phyloP scores from a whole-genome alignment of 2,888 invertebrate genomes.

The Myopa testacea region DNA sequence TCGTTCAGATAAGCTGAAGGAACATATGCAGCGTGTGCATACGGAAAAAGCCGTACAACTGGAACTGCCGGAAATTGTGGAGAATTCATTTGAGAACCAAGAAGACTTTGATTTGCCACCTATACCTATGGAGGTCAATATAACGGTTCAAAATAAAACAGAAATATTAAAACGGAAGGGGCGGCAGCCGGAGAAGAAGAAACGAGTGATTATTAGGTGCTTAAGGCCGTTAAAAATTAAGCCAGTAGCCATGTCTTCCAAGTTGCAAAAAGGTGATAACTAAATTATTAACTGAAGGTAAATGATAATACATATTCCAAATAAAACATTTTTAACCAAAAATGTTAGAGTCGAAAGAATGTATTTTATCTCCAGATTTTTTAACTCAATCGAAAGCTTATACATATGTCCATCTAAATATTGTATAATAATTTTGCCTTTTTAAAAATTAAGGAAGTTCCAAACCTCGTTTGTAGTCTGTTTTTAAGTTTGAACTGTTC shows the following conservation, averaged over 20 bases:
- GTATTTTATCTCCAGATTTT: too few species aligned
- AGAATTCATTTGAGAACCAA: constrained; percentile 61
- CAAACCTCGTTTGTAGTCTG: too few species aligned
- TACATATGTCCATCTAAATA: too few species aligned
- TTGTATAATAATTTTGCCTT: too few species aligned
- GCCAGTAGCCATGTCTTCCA: not conserved
- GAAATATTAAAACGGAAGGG: constrained; percentile 27
- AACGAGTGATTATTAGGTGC: constrained; percentile 19
- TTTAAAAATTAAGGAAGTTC: too few species aligned
- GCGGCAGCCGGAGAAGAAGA: constrained; percentile 32
- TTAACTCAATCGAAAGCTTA: too few species aligned
- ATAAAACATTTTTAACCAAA: too few species aligned
- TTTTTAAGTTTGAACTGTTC: too few species aligned
- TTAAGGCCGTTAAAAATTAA: constrained; percentile 25
- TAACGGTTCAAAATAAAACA: not conserved
- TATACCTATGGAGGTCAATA: constrained; percentile 27
- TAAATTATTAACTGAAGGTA: too few species aligned
- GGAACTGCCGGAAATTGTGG: constrained; percentile 62
- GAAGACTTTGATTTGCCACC: constrained; percentile 60
- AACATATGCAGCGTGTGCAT: constrained; percentile 68
- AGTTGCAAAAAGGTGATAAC: too few species aligned
- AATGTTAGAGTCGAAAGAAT: too few species aligned
- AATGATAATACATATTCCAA: too few species aligned
- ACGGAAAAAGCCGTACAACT: constrained; percentile 64
- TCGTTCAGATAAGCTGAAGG: constrained; percentile 71